Percentiles rank a stretch among this genome's conserved stretches.
Evolutionary conservation across 2,797 vertebrate genomes (phyloP).

Genomic region (Lepilemur septentrionalis): DNA sequence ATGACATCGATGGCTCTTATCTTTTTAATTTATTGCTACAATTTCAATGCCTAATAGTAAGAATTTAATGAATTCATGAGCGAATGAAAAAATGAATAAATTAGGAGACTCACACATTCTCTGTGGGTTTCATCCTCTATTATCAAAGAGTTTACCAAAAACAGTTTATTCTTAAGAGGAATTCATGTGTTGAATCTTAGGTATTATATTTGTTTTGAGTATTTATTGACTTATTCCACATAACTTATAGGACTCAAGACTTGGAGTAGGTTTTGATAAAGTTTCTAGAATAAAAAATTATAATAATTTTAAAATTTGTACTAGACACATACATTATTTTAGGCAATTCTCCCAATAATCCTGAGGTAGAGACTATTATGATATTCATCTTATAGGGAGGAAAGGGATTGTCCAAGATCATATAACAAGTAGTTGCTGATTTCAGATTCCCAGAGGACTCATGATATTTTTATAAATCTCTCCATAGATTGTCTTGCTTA

Average conservation of each 20-base stretch:
- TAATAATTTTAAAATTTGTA: not conserved
- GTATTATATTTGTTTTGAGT: not conserved
- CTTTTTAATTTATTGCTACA: not conserved
- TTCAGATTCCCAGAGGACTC: not conserved
- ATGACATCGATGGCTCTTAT: not conserved
- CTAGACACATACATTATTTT: not conserved
- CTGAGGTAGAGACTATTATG: not conserved
- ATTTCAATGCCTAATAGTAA: not conserved
- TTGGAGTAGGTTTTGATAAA: not conserved
- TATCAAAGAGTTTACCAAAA: not conserved
- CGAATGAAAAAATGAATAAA: not conserved
- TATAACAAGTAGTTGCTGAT: not conserved
- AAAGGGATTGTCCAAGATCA: not conserved
- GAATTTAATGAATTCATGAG: not conserved
- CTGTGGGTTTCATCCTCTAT: not conserved
- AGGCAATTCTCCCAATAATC: not conserved
- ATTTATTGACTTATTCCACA: not conserved
- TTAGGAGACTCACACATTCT: not conserved
- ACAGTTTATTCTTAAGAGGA: not conserved
- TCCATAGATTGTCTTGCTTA: not conserved
- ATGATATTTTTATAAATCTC: not conserved
- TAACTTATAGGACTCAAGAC: not conserved
- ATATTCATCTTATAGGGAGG: not conserved
- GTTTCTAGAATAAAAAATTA: not conserved
- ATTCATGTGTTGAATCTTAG: not conserved